Evolutionary conservation across 1,140 invertebrate genomes (phyloP).

Genomic region (Drosophila orosa): DNA sequence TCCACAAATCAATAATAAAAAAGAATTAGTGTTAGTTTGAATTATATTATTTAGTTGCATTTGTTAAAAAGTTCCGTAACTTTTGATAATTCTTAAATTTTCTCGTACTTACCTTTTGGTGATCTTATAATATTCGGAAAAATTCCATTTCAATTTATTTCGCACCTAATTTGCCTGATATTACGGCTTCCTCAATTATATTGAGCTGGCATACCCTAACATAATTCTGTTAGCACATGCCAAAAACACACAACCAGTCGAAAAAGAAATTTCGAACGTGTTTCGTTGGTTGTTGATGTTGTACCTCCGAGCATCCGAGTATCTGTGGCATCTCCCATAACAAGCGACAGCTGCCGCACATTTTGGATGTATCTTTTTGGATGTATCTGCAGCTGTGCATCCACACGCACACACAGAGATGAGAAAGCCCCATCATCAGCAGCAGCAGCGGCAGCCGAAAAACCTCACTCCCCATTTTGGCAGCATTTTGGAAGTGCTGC

Average conservation of each 20-base stretch:
- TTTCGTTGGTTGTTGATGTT: slow-evolving; percentile 24
- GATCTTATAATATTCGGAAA: background rate
- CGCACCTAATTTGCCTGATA: slow-evolving; percentile 1
- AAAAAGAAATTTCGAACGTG: slow-evolving; percentile 59
- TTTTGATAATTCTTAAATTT: background rate
- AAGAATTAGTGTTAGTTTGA: too few relatives aligned
- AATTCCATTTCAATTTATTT: slow-evolving; percentile 4
- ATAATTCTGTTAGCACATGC: slow-evolving; percentile 43
- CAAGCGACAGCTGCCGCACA: slow-evolving; percentile 64
- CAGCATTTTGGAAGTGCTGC: slow-evolving; percentile 60
- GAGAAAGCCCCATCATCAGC: slow-evolving; percentile 2
- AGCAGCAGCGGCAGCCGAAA: background rate
- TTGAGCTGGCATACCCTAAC: slow-evolving; percentile 28
- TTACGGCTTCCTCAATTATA: slow-evolving; percentile 14
- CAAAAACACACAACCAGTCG: slow-evolving; percentile 21
- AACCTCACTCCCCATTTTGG: slow-evolving; percentile 13
- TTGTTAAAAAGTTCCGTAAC: background rate
- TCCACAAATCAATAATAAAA: too few relatives aligned
- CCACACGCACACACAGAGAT: slow-evolving; percentile 8
- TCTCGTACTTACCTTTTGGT: background rate
- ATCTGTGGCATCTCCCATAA: slow-evolving; percentile 31
- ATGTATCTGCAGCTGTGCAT: slow-evolving; percentile 71
- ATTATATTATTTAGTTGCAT: too few relatives aligned
- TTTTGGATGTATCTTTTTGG: slow-evolving; percentile 63
- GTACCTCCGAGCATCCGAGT: slow-evolving; percentile 18